Percentiles rank a stretch among this genome's conserved stretches.
These are phyloP conservation scores for Eupleurogrammus muticus DNA, from an alignment of 2,797 vertebrate species.

Conservation along the genomic window DNA sequence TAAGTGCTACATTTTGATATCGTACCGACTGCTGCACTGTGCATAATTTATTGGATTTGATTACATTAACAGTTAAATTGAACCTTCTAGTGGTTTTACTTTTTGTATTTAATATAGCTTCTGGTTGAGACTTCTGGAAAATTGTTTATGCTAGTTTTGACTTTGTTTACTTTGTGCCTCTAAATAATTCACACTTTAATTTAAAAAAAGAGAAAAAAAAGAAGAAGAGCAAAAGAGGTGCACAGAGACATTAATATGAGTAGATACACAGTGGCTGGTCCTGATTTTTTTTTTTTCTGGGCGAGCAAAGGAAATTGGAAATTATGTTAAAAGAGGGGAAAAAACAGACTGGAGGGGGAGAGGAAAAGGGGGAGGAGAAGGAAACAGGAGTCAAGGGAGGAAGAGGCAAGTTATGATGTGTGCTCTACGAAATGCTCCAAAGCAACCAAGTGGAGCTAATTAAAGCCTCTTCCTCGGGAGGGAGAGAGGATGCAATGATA, in stretches of 20 bases:
- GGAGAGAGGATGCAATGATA: constrained; percentile 30
- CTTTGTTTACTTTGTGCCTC: constrained; percentile 37
- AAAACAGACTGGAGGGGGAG: constrained; percentile 22
- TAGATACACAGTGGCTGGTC: constrained; percentile 41
- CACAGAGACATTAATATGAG: constrained; percentile 36
- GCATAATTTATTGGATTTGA: constrained; percentile 4
- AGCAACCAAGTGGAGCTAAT: constrained; percentile 64
- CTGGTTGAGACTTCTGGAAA: constrained; percentile 14
- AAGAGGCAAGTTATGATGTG: constrained; percentile 52
- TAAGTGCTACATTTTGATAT: too few relatives aligned
- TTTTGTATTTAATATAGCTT: constrained; percentile 13
- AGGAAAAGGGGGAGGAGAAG: constrained; percentile 35
- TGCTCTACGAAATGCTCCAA: constrained; percentile 58
- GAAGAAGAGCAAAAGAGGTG: constrained; percentile 5
- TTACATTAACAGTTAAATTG: neutral
- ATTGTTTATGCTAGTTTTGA: constrained; percentile 8
- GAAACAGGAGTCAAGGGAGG: constrained; percentile 29
- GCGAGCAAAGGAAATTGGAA: constrained; percentile 54
- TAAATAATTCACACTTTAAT: constrained; percentile 52
- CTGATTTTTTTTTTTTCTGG: constrained; percentile 22
- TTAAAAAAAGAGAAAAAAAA: constrained; percentile 10
- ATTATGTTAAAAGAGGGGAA: constrained; percentile 54
- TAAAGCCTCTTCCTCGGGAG: constrained; percentile 56
- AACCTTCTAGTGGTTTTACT: neutral
- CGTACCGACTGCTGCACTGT: neutral